Evolutionary conservation across 2,888 invertebrate genomes (phyloP), one percentile per base, ranked within the genome.

Genomic region (Xestoiulus laeticollis): DNA sequence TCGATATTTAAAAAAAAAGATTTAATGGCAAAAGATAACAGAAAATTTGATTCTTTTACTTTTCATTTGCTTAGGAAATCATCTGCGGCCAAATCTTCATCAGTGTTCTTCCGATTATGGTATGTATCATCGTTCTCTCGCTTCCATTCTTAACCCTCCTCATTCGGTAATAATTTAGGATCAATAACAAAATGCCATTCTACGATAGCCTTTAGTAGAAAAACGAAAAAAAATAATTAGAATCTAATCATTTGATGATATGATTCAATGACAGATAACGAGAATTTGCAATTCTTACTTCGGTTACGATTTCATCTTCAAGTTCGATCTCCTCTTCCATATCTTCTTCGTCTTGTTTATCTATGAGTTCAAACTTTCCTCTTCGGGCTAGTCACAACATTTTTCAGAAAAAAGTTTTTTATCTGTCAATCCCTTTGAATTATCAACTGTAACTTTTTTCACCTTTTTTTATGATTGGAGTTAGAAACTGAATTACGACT

Each of bases 301-400:
- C 43, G 85, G 26, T 30, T 8, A 26, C 22, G 44, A 48, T 68
- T 68, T 68, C 68, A 22, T 86, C 87, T 59, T 86, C 87, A 32
- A 30, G 26, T 86, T 86, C 87, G 1, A 22, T 0, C 30, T 59
- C 59, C 0, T 33, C 87, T 19, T 59, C 53, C 5, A 32, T n/a
- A 14, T 68, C 87, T 16, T 86, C 87, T 16, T 68, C 32, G 10
- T 86, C 87, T 16, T 86, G 68, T 16, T 68, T 16, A 10, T 86
- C 87, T 22, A 86, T 1, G 1, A 86, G 33, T 68, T 86, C 87
- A 68, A 86, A 86, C 33, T 68, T 86, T 1, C 87, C 87, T 86
- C 22, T 86, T 33, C 59, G 59, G 22, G 68, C 87, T 86, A 32
- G 16, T 26, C 5, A 68, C 5, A 68, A 32, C 19, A 16, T 6